Conservation (phyloP, 2,113 vertebrate species). For the Ia io region DNA sequence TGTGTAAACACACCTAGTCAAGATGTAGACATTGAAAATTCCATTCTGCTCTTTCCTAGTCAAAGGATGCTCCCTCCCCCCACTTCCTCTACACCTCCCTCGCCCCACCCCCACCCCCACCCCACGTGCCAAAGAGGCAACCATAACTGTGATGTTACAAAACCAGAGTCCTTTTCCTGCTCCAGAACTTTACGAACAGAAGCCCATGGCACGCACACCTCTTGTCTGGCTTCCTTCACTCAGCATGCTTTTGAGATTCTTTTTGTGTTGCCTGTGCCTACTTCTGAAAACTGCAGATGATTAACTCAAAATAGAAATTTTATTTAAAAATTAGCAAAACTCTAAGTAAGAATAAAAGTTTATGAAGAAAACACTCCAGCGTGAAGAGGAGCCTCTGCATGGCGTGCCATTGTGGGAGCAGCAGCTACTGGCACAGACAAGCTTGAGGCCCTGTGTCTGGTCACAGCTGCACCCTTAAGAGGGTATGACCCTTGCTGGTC, state of each 20-base stretch:
- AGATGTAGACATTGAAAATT: background rate
- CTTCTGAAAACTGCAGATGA: background rate
- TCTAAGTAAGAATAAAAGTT: fast-evolving
- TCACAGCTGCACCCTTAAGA: background rate
- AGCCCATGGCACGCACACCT: background rate
- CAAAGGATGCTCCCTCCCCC: background rate
- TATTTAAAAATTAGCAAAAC: background rate
- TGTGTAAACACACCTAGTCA: background rate
- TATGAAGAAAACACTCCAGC: fast-evolving
- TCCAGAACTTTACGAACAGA: background rate
- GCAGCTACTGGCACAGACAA: fast-evolving
- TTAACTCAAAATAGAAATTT: background rate
- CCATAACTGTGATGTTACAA: too few species aligned
- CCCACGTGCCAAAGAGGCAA: too few species aligned
- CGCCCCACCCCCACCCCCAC: too few species aligned
- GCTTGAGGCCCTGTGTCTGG: fast-evolving
- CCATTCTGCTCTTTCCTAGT: background rate
- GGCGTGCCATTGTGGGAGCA: fast-evolving
- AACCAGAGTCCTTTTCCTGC: background rate
- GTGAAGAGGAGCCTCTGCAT: fast-evolving
- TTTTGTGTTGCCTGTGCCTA: background rate
- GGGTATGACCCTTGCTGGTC: fast-evolving
- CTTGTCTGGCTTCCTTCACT: background rate
- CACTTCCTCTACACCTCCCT: too few species aligned
- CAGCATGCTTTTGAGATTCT: background rate